Conservation (phyloP, 1,140 invertebrate genomes). For the Bombus superbus region DNA sequence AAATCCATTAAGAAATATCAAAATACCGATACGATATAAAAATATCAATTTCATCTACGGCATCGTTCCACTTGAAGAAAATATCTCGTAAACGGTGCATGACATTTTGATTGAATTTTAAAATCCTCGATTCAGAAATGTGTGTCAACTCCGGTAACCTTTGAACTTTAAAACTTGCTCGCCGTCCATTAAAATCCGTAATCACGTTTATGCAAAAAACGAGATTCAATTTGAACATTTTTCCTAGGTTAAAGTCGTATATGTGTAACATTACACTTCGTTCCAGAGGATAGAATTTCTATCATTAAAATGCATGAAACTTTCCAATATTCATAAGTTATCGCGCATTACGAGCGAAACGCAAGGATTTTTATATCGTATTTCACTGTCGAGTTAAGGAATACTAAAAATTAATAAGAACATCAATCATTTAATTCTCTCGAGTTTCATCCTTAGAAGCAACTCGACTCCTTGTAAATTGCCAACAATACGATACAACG, state of each 20-base stretch:
- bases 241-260: background rate
- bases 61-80: no score
- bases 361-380: background rate
- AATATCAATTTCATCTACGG: background rate
- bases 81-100: background rate
- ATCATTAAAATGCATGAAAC: background rate
- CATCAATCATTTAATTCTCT: background rate
- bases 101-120: background rate
- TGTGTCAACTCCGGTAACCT: background rate
- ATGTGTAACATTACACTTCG: background rate
- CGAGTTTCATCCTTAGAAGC: background rate
- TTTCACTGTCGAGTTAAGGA: background rate
- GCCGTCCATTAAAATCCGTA: constrained; percentile 6
- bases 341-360: background rate
- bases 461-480: background rate
- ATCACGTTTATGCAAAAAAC: background rate
- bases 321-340: background rate
- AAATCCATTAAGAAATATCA: background rate
- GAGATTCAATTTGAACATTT: background rate
- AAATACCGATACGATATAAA: background rate
- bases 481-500: background rate
- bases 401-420: background rate
- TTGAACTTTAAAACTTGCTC: background rate
- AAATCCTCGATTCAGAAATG: background rate
- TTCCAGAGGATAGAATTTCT: background rate